A percentile compares a stretch with the other conserved stretches of the same genome.
Conservation (phyloP, 2,797 vertebrate genomes). For the Odontamblyopus lacepedii region DNA sequence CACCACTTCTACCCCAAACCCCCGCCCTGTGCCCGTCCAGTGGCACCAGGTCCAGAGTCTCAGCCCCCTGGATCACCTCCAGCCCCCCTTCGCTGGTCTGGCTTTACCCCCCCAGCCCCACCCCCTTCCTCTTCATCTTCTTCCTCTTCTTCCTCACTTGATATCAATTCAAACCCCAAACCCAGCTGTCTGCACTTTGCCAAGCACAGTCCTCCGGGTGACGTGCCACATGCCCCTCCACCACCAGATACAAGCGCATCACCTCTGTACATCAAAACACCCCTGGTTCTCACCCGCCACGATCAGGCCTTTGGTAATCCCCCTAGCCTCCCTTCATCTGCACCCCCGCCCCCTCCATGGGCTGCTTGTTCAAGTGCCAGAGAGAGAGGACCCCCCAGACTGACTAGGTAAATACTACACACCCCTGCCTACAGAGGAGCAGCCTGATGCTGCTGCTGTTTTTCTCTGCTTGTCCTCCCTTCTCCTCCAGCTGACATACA, state of each 20-base stretch:
- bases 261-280: conserved; percentile 82
- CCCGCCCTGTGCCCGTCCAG: conserved; percentile 78
- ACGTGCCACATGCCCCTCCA: conserved; percentile 69
- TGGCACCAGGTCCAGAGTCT: conserved; percentile 81
- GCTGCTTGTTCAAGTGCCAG: conserved; percentile 84
- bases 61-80: conserved; percentile 78
- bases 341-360: conserved; percentile 77
- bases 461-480: conserved; percentile 41
- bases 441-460: conserved; percentile 65
- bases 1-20: conserved; percentile 80
- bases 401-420: conserved; percentile 88
- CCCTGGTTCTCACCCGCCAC: conserved; percentile 82
- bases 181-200: conserved; percentile 84
- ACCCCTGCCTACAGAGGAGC: conserved; percentile 63
- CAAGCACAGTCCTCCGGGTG: conserved; percentile 77
- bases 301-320: conserved; percentile 78
- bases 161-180: conserved; percentile 85
- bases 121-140: conserved; percentile 76
- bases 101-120: conserved; percentile 78
- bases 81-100: conserved; percentile 77
- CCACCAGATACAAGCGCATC: conserved; percentile 76
- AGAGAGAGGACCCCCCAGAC: conserved; percentile 87
- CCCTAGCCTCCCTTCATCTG: conserved; percentile 81
- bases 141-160: conserved; percentile 80
- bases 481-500: conserved; percentile 54